Evolutionary conservation across 2,888 invertebrate species (phyloP).

Genomic region (Imbricaverruca yamaguchii): DNA sequence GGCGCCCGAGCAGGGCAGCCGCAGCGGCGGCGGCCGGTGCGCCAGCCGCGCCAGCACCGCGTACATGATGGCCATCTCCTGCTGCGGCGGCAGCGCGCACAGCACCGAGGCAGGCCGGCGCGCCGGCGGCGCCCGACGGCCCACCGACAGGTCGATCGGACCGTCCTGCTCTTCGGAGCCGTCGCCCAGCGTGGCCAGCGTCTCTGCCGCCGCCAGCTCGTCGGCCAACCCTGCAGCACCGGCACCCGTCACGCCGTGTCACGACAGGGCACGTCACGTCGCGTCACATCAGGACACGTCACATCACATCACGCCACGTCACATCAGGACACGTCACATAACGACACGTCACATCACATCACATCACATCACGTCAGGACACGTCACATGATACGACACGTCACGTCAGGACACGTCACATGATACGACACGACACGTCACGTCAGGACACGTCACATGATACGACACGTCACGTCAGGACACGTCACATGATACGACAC

Average conservation of each 20-base stretch:
- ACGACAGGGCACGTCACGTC: not conserved
- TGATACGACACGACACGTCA: not conserved
- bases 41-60: not conserved
- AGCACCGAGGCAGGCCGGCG: not conserved
- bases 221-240: not conserved
- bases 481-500: not conserved
- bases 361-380: not conserved
- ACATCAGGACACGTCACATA: not conserved
- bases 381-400: not conserved
- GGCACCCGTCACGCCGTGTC: not conserved
- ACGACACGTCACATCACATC: not conserved
- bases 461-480: not conserved
- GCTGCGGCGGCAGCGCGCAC: not conserved
- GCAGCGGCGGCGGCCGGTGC: not conserved
- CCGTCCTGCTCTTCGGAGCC: not conserved
- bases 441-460: not conserved
- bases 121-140: not conserved
- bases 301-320: not conserved
- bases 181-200: not conserved
- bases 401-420: not conserved
- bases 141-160: conserved; percentile 5
- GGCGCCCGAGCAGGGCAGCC: not conserved
- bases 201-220: not conserved
- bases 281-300: not conserved
- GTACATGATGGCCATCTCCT: not conserved